Conservation (phyloP, 2,888 invertebrate species). For the Drosophila paranaensis region DNA sequence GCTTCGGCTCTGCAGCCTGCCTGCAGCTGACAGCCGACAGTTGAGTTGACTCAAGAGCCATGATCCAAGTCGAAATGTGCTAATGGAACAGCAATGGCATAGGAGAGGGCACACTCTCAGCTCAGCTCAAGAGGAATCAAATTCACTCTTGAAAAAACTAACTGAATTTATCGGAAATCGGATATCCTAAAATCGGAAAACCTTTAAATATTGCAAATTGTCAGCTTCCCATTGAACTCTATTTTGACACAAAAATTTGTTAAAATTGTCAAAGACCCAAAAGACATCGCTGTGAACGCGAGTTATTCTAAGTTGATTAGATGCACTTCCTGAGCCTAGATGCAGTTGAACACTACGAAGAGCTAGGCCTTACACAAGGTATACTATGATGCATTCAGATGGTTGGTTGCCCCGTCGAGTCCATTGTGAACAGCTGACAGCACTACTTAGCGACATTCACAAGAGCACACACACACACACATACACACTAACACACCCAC, state of each 20-base stretch:
- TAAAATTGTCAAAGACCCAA: not conserved
- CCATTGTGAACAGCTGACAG: slow-evolving; percentile 41
- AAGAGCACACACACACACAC: slow-evolving; percentile 22
- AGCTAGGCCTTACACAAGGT: not conserved
- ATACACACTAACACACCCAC: not conserved
- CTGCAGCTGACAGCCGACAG: slow-evolving; percentile 39
- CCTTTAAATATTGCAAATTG: not conserved
- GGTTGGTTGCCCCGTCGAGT: not conserved
- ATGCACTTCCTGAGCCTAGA: not conserved
- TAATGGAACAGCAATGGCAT: slow-evolving; percentile 25
- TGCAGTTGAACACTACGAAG: not conserved
- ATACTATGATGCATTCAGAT: not conserved
- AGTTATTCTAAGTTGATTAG: not conserved
- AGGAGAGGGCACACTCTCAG: no score
- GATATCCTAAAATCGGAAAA: no score
- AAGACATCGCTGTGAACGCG: not conserved
- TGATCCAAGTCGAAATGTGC: slow-evolving; percentile 24
- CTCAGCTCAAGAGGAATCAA: not conserved
- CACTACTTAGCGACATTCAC: slow-evolving; percentile 44
- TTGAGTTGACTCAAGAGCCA: not conserved
- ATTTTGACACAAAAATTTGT: not conserved
- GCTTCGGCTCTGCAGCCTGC: slow-evolving; percentile 2
- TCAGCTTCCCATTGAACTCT: not conserved
- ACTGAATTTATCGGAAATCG: no score
- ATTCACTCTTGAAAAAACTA: no score